phyloP scores from a whole-genome alignment of 2,113 vertebrate species.

The Coryphaenoides rupestris region DNA sequence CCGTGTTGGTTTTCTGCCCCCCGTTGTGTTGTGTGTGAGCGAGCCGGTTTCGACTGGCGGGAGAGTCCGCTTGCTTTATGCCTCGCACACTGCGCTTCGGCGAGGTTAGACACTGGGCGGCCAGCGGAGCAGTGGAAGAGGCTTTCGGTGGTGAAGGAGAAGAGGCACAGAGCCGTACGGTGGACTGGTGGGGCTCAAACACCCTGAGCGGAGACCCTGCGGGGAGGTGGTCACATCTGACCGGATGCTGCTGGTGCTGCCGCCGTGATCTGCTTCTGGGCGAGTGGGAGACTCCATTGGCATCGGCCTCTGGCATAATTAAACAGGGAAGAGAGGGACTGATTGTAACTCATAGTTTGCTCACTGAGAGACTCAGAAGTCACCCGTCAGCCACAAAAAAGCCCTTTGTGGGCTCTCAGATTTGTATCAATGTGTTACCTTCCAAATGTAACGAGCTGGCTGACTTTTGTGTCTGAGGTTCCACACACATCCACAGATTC shows the following conservation, averaged over 20 bases:
- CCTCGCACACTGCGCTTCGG: not conserved
- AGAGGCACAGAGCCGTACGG: not conserved
- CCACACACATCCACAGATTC: constrained; percentile 87
- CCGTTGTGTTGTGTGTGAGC: constrained; percentile 18
- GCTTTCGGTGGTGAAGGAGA: constrained; percentile 10
- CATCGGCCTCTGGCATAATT: constrained; percentile 36
- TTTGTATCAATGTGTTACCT: constrained; percentile 33
- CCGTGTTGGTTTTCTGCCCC: not conserved
- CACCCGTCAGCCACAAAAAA: too few species aligned
- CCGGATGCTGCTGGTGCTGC: not conserved
- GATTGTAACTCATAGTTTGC: too few species aligned
- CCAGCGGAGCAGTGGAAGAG: not conserved
- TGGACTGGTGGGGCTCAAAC: not conserved
- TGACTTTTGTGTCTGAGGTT: constrained; percentile 47
- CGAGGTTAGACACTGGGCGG: constrained; percentile 9
- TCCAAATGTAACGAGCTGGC: constrained; percentile 16
- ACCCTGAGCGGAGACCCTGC: constrained; percentile 7
- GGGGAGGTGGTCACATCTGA: not conserved
- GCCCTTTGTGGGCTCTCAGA: too few species aligned
- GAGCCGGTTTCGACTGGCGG: constrained; percentile 7
- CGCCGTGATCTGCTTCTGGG: constrained; percentile 2
- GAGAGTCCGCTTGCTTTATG: constrained; percentile 7
- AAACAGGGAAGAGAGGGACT: not conserved
- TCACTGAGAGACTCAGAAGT: too few species aligned
- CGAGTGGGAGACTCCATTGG: not conserved